These are phyloP conservation scores for Anthoscopus minutus DNA, from an alignment of 2,113 vertebrate species.

Conservation along the genomic window DNA sequence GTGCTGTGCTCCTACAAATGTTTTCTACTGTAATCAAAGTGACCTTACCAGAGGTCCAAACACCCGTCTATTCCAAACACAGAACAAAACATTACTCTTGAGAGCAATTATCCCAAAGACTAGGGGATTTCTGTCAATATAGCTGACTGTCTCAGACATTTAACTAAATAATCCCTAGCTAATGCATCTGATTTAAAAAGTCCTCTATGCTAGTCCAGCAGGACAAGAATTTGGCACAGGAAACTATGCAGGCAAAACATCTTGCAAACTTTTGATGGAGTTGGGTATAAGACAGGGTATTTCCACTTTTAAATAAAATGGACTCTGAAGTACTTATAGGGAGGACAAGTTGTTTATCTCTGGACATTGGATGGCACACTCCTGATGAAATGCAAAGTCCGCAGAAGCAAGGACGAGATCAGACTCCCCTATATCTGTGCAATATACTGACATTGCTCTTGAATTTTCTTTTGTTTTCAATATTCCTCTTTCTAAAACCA, in stretches of 20 bases:
- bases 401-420: not conserved
- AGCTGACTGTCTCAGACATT: not conserved
- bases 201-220: not conserved
- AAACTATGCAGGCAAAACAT: not conserved
- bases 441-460: not conserved
- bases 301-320: not conserved
- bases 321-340: not conserved
- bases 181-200: not conserved
- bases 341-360: not conserved
- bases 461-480: not conserved
- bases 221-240: not conserved
- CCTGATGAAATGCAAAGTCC: not conserved
- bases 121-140: not conserved
- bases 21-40: not conserved
- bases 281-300: not conserved
- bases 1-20: not conserved
- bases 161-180: not conserved
- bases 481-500: not conserved
- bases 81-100: not conserved
- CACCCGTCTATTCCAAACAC: not conserved
- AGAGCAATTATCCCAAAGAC: not conserved
- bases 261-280: not conserved
- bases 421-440: not conserved
- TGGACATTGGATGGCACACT: not conserved
- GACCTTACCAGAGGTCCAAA: not conserved